These are phyloP conservation scores for Panurus biarmicus DNA, from an alignment of 2,113 vertebrate genomes.

Conservation along the genomic window DNA sequence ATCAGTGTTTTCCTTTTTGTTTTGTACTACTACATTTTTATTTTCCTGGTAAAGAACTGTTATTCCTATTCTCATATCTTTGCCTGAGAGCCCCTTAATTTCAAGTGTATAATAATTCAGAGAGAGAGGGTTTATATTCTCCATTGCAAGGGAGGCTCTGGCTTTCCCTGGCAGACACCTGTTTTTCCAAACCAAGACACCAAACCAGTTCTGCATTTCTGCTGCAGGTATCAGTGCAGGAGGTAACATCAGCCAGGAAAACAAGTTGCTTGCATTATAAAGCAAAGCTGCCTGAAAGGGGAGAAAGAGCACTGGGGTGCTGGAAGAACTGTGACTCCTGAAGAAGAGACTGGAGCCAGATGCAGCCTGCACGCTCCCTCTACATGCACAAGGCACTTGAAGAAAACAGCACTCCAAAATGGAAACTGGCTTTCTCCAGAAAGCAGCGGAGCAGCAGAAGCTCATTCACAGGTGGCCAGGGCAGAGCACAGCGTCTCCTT, in stretches of 20 bases:
- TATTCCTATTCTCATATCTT: too few relatives aligned
- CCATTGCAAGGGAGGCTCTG: too few relatives aligned
- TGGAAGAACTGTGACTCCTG: neutral
- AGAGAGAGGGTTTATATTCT: too few relatives aligned
- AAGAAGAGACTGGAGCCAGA: neutral
- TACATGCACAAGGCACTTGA: neutral
- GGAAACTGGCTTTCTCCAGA: neutral
- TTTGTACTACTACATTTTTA: too few relatives aligned
- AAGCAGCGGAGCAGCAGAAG: neutral
- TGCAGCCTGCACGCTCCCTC: neutral
- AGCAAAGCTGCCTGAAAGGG: neutral
- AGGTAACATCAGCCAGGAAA: neutral
- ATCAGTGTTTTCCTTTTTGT: too few relatives aligned
- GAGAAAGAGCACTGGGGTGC: neutral
- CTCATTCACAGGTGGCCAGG: constrained; percentile 1
- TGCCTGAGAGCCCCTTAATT: too few relatives aligned
- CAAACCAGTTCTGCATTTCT: neutral
- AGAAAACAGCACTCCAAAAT: neutral
- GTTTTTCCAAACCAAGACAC: too few relatives aligned
- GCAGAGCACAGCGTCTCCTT: neutral
- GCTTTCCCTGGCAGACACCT: too few relatives aligned
- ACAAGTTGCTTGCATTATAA: neutral
- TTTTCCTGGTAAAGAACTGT: too few relatives aligned
- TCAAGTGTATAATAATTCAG: too few relatives aligned
- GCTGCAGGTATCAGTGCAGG: neutral